These are phyloP conservation scores for Trisateles emortualis DNA, from an alignment of 2,888 invertebrate species.

Conservation along the genomic window DNA sequence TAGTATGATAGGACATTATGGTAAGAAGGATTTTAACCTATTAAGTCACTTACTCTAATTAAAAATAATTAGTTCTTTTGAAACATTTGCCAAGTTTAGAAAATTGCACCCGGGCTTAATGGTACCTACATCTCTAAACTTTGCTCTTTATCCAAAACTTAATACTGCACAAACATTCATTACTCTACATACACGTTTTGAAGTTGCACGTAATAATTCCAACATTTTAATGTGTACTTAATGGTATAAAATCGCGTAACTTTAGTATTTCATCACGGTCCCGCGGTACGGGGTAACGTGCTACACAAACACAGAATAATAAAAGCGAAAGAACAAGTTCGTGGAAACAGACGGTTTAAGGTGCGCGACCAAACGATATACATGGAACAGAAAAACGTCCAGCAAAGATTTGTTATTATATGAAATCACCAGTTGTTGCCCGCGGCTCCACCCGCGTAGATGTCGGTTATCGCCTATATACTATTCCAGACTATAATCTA, in stretches of 20 bases:
- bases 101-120: too few relatives aligned
- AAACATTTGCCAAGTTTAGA: too few relatives aligned
- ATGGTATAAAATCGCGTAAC: conserved; percentile 47
- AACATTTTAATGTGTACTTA: conserved; percentile 7
- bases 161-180: neutral
- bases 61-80: too few relatives aligned
- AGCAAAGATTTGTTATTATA: neutral
- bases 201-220: neutral
- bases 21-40: too few relatives aligned
- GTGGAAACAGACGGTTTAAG: conserved; percentile 51
- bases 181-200: neutral
- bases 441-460: too few relatives aligned
- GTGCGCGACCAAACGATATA: conserved; percentile 32
- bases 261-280: conserved; percentile 57
- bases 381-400: conserved; percentile 17
- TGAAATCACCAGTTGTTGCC: too few relatives aligned
- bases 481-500: too few relatives aligned
- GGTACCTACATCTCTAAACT: neutral
- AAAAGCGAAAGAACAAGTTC: conserved; percentile 61
- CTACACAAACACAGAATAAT: conserved; percentile 57
- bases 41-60: too few relatives aligned
- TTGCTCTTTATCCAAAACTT: neutral
- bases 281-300: conserved; percentile 31
- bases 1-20: too few relatives aligned
- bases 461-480: too few relatives aligned